Conservation (phyloP, 2,797 vertebrate genomes). For the Siniperca obscura region DNA sequence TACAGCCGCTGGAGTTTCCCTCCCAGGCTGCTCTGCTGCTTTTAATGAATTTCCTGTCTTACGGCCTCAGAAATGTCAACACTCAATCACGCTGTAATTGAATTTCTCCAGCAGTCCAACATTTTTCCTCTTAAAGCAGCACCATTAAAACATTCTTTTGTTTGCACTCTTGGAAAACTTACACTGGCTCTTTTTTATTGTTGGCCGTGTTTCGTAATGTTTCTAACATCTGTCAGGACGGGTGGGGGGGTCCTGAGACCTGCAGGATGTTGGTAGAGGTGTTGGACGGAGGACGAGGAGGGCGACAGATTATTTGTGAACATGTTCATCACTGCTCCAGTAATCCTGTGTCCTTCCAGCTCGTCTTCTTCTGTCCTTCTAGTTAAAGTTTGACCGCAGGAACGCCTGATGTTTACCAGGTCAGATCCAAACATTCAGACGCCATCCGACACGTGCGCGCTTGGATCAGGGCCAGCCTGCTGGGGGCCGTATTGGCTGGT, state of each 20-base stretch:
- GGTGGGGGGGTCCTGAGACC: conserved; percentile 12
- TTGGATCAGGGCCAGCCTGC: neutral
- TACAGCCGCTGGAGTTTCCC: conserved; percentile 71
- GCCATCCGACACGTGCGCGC: too few species aligned
- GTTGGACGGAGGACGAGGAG: conserved; percentile 32
- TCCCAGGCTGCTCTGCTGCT: conserved; percentile 70
- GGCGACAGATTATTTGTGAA: neutral
- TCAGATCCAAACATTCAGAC: too few species aligned
- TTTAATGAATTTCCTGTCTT: conserved; percentile 85
- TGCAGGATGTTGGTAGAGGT: conserved; percentile 60
- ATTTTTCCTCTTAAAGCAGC: conserved; percentile 66
- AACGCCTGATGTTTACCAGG: conserved; percentile 16
- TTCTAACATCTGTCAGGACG: conserved; percentile 76
- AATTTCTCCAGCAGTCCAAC: conserved; percentile 79
- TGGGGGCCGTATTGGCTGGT: neutral
- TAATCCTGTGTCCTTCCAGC: conserved; percentile 35
- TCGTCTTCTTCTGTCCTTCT: conserved; percentile 43
- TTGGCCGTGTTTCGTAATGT: conserved; percentile 69
- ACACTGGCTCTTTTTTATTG: conserved; percentile 67
- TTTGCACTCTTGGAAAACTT: conserved; percentile 75
- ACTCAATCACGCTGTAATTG: conserved; percentile 84
- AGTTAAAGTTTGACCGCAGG: conserved; percentile 17
- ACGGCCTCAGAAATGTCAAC: conserved; percentile 85
- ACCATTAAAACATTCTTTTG: conserved; percentile 81
- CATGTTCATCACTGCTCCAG: conserved; percentile 43